A percentile compares a stretch with the other conserved stretches of the same genome.
Evolutionary conservation across 2,797 vertebrate species (phyloP).

Genomic region (Myotis myotis): DNA sequence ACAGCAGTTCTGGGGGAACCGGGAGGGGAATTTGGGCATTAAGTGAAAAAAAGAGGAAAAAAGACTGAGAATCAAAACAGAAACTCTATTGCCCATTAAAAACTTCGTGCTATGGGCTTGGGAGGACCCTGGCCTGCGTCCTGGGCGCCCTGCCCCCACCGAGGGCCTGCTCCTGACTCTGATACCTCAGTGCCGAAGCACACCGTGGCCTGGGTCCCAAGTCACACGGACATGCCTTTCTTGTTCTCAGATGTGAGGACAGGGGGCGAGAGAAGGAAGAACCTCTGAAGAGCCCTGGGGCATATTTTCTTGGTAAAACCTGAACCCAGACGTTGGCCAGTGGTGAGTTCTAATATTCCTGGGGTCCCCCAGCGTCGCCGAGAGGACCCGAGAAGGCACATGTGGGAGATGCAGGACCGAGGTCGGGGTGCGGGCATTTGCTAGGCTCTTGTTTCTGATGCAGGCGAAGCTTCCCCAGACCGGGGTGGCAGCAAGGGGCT

Average conservation of each 20-base stretch:
- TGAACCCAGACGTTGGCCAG: background rate
- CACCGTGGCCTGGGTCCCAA: background rate
- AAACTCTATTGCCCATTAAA: background rate
- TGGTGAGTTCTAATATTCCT: background rate
- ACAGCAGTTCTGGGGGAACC: background rate
- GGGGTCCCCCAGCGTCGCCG: background rate
- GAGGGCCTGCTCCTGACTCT: background rate
- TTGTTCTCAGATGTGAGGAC: background rate
- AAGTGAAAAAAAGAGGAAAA: background rate
- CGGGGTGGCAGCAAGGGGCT: background rate
- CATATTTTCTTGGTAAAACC: background rate
- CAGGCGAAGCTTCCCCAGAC: background rate
- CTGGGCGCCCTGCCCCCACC: too few relatives aligned
- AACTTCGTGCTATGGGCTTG: rapidly evolving
- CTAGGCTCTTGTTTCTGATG: background rate
- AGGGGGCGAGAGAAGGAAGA: background rate
- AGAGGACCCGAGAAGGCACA: background rate
- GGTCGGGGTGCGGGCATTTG: background rate
- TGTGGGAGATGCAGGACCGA: background rate
- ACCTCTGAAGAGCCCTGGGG: background rate
- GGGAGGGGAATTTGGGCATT: background rate
- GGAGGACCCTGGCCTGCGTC: background rate
- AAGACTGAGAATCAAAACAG: background rate
- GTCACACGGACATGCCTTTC: background rate
- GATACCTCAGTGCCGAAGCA: background rate